Conservation (phyloP, 2,113 vertebrate genomes). For the Ptyas mucosa region DNA sequence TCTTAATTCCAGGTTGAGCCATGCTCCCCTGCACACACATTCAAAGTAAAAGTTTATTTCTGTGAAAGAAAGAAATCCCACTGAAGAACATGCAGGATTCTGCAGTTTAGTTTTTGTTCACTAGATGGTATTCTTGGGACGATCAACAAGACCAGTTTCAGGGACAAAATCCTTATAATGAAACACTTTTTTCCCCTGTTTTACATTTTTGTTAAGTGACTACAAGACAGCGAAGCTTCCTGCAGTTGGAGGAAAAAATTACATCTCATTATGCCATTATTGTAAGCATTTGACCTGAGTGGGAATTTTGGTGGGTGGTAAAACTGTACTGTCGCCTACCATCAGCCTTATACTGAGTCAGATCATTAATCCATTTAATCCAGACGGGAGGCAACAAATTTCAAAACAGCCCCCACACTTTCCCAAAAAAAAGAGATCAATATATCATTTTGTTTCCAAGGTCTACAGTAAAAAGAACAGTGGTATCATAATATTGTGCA, state of each 20-base stretch:
- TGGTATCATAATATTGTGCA: neutral
- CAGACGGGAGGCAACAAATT: neutral
- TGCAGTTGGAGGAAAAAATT: neutral
- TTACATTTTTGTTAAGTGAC: neutral
- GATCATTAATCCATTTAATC: neutral
- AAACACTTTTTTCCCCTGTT: rapidly evolving
- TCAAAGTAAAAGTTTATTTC: neutral
- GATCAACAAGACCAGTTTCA: neutral
- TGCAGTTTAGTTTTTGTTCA: constrained; percentile 28
- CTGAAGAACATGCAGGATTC: neutral
- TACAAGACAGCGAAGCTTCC: neutral
- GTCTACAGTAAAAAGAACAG: neutral
- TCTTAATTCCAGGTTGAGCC: neutral
- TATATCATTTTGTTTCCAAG: neutral
- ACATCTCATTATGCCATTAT: neutral
- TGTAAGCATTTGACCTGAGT: neutral
- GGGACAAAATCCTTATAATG: rapidly evolving
- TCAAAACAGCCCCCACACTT: neutral
- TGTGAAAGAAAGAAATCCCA: neutral
- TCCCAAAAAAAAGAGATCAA: neutral
- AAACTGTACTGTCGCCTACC: neutral
- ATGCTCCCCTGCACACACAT: neutral
- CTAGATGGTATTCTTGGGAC: constrained; percentile 62
- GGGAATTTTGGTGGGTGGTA: neutral
- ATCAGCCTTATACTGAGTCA: neutral